Conservation (phyloP, 1,140 invertebrate genomes). For the Nomia melanderi region DNA sequence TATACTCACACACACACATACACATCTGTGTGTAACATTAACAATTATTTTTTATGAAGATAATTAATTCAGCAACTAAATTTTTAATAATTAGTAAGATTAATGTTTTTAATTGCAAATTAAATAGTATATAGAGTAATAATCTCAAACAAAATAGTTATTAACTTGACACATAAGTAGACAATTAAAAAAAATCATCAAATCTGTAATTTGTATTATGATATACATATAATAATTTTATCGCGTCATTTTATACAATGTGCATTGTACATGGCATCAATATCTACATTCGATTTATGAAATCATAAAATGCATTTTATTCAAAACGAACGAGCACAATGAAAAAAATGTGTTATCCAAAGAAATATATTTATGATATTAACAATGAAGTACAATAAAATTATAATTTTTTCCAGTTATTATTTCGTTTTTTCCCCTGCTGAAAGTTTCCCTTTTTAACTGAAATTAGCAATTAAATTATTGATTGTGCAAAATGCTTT, state of each 20-base stretch:
- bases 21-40: background rate
- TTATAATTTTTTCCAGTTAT: slow-evolving; percentile 20
- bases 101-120: slow-evolving; percentile 4
- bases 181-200: background rate
- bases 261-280: background rate
- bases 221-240: background rate
- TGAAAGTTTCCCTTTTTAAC: too few species aligned
- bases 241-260: slow-evolving; percentile 18
- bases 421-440: background rate
- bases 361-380: slow-evolving; percentile 58
- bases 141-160: background rate
- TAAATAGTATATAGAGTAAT: background rate
- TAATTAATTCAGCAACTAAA: slow-evolving; percentile 12
- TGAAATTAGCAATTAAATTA: background rate
- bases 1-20: too few species aligned
- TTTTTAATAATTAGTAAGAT: background rate
- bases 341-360: slow-evolving; percentile 29
- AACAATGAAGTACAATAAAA: slow-evolving; percentile 51
- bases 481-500: background rate
- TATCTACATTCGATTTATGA: slow-evolving; percentile 11
- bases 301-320: slow-evolving; percentile 1
- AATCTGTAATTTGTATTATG: slow-evolving; percentile 1
- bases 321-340: background rate
- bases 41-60: background rate
- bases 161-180: background rate